These are phyloP conservation scores for Zingel zingel DNA, from an alignment of 2,113 vertebrate genomes.

Conservation along the genomic window DNA sequence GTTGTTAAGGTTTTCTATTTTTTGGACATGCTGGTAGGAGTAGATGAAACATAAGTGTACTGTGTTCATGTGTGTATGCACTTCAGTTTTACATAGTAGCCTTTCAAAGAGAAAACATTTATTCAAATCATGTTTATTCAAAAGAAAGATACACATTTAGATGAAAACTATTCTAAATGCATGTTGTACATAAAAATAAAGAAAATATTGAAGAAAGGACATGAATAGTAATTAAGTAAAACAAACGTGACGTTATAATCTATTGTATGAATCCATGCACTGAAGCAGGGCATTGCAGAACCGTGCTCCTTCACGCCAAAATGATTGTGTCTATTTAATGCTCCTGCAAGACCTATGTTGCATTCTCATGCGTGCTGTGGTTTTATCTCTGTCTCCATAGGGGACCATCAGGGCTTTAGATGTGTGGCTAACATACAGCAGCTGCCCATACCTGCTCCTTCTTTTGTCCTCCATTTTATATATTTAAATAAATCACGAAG, in stretches of 20 bases:
- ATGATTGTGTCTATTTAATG: slow-evolving; percentile 42
- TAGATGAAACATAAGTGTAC: slow-evolving; percentile 47
- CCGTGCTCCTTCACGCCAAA: neutral
- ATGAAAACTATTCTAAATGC: neutral
- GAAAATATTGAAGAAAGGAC: neutral
- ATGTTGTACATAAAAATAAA: neutral
- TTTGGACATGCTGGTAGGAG: slow-evolving; percentile 39
- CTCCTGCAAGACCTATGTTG: slow-evolving; percentile 49
- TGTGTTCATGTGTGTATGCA: slow-evolving; percentile 32
- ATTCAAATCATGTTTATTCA: neutral
- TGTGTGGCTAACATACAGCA: slow-evolving; percentile 45
- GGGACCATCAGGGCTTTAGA: slow-evolving; percentile 57
- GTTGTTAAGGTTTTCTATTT: slow-evolving; percentile 31
- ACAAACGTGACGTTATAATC: neutral
- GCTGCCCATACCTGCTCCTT: slow-evolving; percentile 71
- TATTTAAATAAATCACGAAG: slow-evolving; percentile 83
- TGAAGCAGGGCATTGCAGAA: neutral
- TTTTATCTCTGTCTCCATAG: slow-evolving; percentile 69
- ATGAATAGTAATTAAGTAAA: neutral
- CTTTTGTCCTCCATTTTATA: slow-evolving; percentile 83
- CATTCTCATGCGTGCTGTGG: slow-evolving; percentile 53
- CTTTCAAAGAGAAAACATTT: slow-evolving; percentile 29
- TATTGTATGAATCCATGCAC: neutral
- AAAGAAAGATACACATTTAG: neutral
- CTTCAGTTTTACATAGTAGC: slow-evolving; percentile 48